These are phyloP conservation scores for Nyctalus aviator DNA, from an alignment of 2,797 vertebrate species.

Conservation along the genomic window DNA sequence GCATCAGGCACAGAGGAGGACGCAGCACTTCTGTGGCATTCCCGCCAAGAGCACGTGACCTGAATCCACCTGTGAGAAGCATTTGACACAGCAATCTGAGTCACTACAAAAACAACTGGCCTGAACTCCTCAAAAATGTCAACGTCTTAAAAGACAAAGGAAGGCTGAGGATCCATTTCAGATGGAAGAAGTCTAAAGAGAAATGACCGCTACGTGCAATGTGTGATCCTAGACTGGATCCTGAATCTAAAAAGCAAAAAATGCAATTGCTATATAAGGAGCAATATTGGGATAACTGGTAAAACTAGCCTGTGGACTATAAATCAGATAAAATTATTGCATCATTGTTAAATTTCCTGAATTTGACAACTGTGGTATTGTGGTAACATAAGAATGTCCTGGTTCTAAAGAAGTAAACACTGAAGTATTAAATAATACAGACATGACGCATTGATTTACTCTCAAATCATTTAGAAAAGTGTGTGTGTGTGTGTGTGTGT, in stretches of 20 bases:
- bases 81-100: not conserved
- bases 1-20: not conserved
- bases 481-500: no score
- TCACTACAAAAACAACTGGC: not conserved
- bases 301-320: not conserved
- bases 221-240: not conserved
- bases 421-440: not conserved
- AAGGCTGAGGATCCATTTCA: not conserved
- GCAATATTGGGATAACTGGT: not conserved
- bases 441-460: not conserved
- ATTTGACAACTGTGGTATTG: not conserved
- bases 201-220: not conserved
- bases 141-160: not conserved
- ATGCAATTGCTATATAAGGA: not conserved
- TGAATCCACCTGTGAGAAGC: not conserved
- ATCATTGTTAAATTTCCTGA: not conserved
- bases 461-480: not conserved
- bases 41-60: not conserved
- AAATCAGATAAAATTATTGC: not conserved
- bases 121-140: not conserved
- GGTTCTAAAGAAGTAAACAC: not conserved
- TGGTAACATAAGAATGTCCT: not conserved
- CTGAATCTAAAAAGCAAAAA: not conserved
- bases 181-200: not conserved
- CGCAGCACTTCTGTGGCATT: accelerated